These are phyloP conservation scores for Anguilla megastoma DNA, from an alignment of 2,797 vertebrate genomes.

Conservation along the genomic window DNA sequence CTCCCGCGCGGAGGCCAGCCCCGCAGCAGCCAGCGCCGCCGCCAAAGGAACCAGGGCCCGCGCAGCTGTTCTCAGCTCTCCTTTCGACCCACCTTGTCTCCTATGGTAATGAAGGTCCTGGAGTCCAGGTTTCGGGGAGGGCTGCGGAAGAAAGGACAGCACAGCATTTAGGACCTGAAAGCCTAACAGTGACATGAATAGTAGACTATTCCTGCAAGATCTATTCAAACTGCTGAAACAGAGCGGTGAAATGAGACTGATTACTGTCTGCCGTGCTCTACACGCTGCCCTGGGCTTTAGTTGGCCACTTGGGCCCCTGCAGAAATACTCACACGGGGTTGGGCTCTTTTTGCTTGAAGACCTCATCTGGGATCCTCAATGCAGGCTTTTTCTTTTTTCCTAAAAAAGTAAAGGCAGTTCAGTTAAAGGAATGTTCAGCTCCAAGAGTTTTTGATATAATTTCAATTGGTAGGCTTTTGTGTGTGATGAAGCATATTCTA, in stretches of 20 bases:
- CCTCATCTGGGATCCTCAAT: conserved; percentile 68
- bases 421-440: background rate
- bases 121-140: conserved; percentile 94
- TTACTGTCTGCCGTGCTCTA: no score
- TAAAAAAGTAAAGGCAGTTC: conserved; percentile 41
- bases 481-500: background rate
- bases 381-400: conserved; percentile 70
- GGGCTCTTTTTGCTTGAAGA: conserved; percentile 62
- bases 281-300: background rate
- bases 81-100: conserved; percentile 82
- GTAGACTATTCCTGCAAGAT: background rate
- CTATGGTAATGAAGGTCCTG: conserved; percentile 90
- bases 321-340: conserved; percentile 70
- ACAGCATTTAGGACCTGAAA: background rate
- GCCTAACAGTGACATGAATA: background rate
- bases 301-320: background rate
- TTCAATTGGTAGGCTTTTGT: background rate
- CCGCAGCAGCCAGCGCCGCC: no score
- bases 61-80: background rate
- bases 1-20: background rate
- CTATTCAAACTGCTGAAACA: background rate
- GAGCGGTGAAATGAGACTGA: background rate
- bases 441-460: background rate
- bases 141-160: conserved; percentile 65
- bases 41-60: conserved; percentile 1